Conservation (phyloP, 2,113 vertebrate genomes). For the Zosterops lateralis region DNA sequence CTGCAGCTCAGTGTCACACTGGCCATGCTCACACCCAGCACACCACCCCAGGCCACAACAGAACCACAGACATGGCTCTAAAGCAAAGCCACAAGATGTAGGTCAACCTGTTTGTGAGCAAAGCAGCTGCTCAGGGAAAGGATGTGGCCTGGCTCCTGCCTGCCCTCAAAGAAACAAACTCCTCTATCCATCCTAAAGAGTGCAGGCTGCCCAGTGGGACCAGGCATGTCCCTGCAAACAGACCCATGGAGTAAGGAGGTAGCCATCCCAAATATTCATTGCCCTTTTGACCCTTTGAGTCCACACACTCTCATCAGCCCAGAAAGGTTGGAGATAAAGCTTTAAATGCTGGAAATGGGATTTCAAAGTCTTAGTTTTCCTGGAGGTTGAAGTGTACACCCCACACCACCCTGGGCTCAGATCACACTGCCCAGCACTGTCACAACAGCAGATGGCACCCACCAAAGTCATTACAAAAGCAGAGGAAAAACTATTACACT, state of each 20-base stretch:
- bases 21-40: not conserved
- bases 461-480: conserved; percentile 12
- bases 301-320: not conserved
- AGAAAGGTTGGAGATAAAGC: not conserved
- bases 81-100: not conserved
- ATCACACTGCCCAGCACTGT: not conserved
- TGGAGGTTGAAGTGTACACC: not conserved
- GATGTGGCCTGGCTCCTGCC: not conserved
- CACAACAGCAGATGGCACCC: conserved; percentile 33
- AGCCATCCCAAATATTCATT: not conserved
- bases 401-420: not conserved
- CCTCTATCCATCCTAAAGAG: fast-evolving
- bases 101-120: not conserved
- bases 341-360: conserved; percentile 22
- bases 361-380: conserved; percentile 13
- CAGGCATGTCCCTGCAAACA: not conserved
- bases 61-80: not conserved
- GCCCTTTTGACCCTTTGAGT: not conserved
- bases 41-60: fast-evolving
- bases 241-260: not conserved
- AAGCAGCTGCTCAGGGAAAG: not conserved
- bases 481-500: conserved; percentile 20
- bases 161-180: not conserved
- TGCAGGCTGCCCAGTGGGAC: fast-evolving
- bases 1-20: fast-evolving